Evolutionary conservation across 1,140 invertebrate genomes (phyloP).

Genomic region (Bradysia coprophila): DNA sequence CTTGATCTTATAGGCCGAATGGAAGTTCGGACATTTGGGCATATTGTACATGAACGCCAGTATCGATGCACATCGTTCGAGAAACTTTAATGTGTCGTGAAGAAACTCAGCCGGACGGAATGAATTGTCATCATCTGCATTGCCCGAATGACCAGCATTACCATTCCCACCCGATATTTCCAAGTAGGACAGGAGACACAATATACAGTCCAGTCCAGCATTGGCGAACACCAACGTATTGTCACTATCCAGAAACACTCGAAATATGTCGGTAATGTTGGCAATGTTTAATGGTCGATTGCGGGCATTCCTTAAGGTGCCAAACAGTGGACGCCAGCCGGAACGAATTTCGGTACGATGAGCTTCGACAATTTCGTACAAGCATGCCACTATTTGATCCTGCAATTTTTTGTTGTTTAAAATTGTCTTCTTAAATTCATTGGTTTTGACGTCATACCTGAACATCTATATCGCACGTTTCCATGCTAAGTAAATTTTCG

Average conservation of each 20-base stretch:
- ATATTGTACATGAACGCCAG: conserved; percentile 84
- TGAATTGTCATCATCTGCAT: conserved; percentile 19
- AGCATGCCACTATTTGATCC: conserved; percentile 81
- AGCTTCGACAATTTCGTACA: conserved; percentile 89
- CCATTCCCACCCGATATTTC: conserved; percentile 27
- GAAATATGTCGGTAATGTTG: conserved; percentile 76
- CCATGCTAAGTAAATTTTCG: conserved; percentile 82
- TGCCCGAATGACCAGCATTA: conserved; percentile 10
- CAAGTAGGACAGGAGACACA: conserved; percentile 56
- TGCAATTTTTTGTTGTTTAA: conserved; percentile 18
- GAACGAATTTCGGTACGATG: conserved; percentile 81
- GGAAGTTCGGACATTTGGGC: conserved; percentile 85
- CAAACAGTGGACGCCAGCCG: conserved; percentile 84
- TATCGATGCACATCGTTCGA: conserved; percentile 70
- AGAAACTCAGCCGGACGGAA: conserved; percentile 46
- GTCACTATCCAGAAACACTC: conserved; percentile 79
- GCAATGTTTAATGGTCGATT: conserved; percentile 35
- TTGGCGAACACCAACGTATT: conserved; percentile 86
- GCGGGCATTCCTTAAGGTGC: conserved; percentile 66
- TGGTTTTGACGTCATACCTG: too few species aligned
- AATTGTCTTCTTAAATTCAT: background rate
- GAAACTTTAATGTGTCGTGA: conserved; percentile 66
- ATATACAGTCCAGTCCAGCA: conserved; percentile 79
- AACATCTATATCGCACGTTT: conserved; percentile 79
- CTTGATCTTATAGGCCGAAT: conserved; percentile 73